Percentiles rank a stretch among this genome's conserved stretches.
These are phyloP conservation scores for Spinibarbus caldwelli DNA, from an alignment of 2,797 vertebrate genomes.

Conservation along the genomic window DNA sequence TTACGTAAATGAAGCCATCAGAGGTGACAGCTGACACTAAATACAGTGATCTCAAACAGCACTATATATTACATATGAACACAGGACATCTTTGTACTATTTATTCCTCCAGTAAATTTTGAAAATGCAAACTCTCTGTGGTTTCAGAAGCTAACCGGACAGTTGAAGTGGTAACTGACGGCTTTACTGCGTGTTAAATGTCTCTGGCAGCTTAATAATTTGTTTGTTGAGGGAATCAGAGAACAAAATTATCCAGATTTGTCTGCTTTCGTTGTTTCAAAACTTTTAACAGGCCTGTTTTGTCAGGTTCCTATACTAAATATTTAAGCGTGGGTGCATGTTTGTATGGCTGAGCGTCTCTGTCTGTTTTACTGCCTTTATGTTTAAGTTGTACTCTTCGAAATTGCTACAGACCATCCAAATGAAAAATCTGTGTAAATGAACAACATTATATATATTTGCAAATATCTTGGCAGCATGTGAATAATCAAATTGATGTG, in stretches of 20 bases:
- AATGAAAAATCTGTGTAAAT: too few relatives aligned
- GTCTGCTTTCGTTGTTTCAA: slow-evolving; percentile 39
- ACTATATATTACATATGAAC: neutral
- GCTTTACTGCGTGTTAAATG: neutral
- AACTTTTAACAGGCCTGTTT: slow-evolving; percentile 14
- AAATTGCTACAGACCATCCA: slow-evolving; percentile 28
- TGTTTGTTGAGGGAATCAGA: neutral
- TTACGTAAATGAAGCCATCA: neutral
- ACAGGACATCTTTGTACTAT: neutral
- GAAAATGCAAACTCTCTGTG: slow-evolving; percentile 8
- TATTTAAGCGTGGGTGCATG: slow-evolving; percentile 3
- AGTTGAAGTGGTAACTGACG: neutral
- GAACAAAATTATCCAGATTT: slow-evolving; percentile 27
- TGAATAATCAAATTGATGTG: slow-evolving; percentile 39
- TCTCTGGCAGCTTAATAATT: slow-evolving; percentile 34
- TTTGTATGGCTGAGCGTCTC: slow-evolving; percentile 32
- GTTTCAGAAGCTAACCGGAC: neutral
- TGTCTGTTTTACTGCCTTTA: slow-evolving; percentile 57
- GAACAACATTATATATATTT: slow-evolving; percentile 44
- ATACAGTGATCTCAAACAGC: slow-evolving; percentile 4
- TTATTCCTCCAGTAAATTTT: slow-evolving; percentile 23
- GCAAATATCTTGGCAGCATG: slow-evolving; percentile 47
- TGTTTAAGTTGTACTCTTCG: slow-evolving; percentile 43
- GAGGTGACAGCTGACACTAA: slow-evolving; percentile 25
- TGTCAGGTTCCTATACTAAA: slow-evolving; percentile 13